Conservation (phyloP, 1,140 invertebrate genomes). For the Gryllus bimaculatus region DNA sequence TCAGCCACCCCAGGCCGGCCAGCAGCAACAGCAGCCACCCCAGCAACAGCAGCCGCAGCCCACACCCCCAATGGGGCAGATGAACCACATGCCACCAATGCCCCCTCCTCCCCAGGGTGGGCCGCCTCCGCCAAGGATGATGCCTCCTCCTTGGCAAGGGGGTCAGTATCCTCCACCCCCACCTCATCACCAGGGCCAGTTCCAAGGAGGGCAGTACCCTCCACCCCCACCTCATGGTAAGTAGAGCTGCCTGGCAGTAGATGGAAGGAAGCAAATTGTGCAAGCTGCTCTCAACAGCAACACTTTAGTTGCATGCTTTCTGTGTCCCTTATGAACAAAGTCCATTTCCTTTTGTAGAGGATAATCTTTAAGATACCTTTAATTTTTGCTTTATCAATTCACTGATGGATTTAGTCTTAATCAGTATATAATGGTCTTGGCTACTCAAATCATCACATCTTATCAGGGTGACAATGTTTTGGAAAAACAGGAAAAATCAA, state of each 20-base stretch:
- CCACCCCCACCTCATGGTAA: constrained; percentile 25
- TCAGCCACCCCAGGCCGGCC: background rate
- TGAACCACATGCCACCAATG: constrained; percentile 18
- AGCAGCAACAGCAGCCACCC: background rate
- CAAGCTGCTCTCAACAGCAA: background rate
- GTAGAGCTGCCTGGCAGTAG: background rate
- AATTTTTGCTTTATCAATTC: no score
- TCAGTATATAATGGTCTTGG: no score
- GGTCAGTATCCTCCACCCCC: constrained; percentile 39
- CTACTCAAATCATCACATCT: no score
- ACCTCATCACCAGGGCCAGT: constrained; percentile 24
- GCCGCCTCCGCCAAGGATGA: constrained; percentile 31
- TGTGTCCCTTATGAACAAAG: no score
- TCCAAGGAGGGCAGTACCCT: constrained; percentile 18
- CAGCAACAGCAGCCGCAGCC: constrained; percentile 8
- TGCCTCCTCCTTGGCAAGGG: constrained; percentile 32
- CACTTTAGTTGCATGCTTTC: background rate
- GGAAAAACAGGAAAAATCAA: no score
- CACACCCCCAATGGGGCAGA: constrained; percentile 15
- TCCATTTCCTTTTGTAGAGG: no score
- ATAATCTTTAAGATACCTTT: no score
- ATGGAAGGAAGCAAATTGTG: background rate
- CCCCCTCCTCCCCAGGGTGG: constrained; percentile 17
- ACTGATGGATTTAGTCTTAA: no score
- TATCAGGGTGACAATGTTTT: no score